Evolutionary conservation across 2,797 vertebrate species (phyloP).

Genomic region (Aselliscus stoliczkanus): DNA sequence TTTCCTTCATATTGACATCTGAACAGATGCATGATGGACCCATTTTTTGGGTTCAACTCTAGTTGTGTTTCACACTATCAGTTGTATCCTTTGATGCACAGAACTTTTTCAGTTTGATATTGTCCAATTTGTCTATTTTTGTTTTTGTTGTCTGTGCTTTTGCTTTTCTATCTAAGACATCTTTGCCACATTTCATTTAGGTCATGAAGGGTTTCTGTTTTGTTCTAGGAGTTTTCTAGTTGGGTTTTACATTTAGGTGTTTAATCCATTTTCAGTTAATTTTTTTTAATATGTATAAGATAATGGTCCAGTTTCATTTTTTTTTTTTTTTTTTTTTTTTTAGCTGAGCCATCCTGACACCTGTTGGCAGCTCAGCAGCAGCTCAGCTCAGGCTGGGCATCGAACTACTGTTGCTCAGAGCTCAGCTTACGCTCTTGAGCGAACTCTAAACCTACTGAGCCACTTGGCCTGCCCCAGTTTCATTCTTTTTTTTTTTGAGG

Average conservation of each 20-base stretch:
- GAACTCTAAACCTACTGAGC: too few species aligned
- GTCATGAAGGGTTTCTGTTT: not conserved
- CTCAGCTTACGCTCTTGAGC: too few species aligned
- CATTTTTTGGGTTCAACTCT: not conserved
- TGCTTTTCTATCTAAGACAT: not conserved
- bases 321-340: too few species aligned
- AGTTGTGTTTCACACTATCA: not conserved
- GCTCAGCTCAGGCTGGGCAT: too few species aligned
- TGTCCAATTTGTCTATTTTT: not conserved
- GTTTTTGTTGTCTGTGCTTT: not conserved
- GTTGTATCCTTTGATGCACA: not conserved
- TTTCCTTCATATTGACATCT: too few species aligned
- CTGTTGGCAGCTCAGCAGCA: too few species aligned
- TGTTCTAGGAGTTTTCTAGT: not conserved
- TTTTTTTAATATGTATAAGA: not conserved
- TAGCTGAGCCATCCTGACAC: too few species aligned
- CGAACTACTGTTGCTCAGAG: too few species aligned
- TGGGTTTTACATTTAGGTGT: not conserved
- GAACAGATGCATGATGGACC: not conserved
- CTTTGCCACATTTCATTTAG: not conserved
- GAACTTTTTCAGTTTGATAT: not conserved
- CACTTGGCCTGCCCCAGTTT: too few species aligned
- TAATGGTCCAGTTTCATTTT: not conserved
- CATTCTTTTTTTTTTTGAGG: too few species aligned
- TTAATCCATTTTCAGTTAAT: not conserved